These are phyloP conservation scores for Carposina sasakii DNA, from an alignment of 1,140 invertebrate species.

Conservation along the genomic window DNA sequence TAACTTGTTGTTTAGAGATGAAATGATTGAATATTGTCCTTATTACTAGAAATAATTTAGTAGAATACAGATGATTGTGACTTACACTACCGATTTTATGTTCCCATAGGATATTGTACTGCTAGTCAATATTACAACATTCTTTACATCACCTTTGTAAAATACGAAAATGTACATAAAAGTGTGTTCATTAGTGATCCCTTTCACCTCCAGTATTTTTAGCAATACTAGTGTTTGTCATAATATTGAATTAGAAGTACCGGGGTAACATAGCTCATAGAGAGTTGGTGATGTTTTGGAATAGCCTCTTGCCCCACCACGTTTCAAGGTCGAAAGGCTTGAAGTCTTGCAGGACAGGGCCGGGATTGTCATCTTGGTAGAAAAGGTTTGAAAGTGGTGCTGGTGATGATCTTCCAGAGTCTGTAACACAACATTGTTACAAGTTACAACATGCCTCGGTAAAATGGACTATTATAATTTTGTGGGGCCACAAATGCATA, in stretches of 20 bases:
- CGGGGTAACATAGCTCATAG: too few relatives aligned
- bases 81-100: constrained; percentile 55
- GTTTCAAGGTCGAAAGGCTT: constrained; percentile 90
- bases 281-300: constrained; percentile 85
- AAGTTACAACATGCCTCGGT: too few relatives aligned
- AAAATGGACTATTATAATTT: too few relatives aligned
- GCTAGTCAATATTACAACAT: too few relatives aligned
- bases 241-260: too few relatives aligned
- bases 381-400: constrained; percentile 70
- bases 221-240: too few relatives aligned
- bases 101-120: too few relatives aligned
- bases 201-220: too few relatives aligned
- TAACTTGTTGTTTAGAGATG: background rate
- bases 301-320: constrained; percentile 89
- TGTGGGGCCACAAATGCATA: too few relatives aligned
- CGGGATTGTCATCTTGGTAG: constrained; percentile 82
- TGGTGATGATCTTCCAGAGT: constrained; percentile 61
- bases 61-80: constrained; percentile 69
- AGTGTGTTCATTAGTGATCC: too few relatives aligned
- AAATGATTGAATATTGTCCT: background rate
- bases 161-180: too few relatives aligned
- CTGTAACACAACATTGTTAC: constrained; percentile 37
- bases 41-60: constrained; percentile 42
- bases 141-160: too few relatives aligned
- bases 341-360: constrained; percentile 81